Base-by-base conservation (phyloP, 2,888 invertebrate species). In the Saturnia pavonia region DNA sequence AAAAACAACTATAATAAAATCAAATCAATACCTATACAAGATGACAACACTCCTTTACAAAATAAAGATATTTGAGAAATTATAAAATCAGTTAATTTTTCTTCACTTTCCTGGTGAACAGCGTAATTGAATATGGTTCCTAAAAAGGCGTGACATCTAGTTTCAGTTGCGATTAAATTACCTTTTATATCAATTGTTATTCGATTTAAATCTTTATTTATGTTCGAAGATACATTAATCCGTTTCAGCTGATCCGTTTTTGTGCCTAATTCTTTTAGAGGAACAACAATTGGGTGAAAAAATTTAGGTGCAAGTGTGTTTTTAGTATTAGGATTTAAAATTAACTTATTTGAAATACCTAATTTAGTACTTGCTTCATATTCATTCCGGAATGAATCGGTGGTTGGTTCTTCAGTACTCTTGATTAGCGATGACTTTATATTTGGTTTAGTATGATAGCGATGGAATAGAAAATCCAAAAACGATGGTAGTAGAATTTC, bases 11-110 rank as follows among this genome's bases (percentile, higher is more conserved):
- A 91, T 72, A 89, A 74, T 85, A 92, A 88, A 84, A 92, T 88
- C 74, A 93, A 83, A 78, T 93, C 88, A 77, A 92, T 85, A 71
- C 91, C 91, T 74, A 84, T 82, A 82, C 93, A 94, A n/a, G 89
- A 83, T 1, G 89, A 88, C 72, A 92, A 84, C 75, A 87, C 80
- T 72, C 92, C 93, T 74, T 91, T 91, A 87, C 93, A 93, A 89
- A 92, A 93, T 72, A 83, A 72, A 1, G 91, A 87, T 43, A 94
- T 75, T 79, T 94, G 91, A 57, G 85, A 77, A 72, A 90, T 87
- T 71, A 94, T 88, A 75, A 91, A 91, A 78, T 91, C 89, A 72
- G 88, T 87, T 9, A 91, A 71, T 54, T 85, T 85, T 77, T 88
- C 86, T 73, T 84, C 81, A 68, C 80, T 75, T 66, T 75, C 80